Evolutionary conservation across 2,797 vertebrate species (phyloP).

Genomic region (Morus bassanus): DNA sequence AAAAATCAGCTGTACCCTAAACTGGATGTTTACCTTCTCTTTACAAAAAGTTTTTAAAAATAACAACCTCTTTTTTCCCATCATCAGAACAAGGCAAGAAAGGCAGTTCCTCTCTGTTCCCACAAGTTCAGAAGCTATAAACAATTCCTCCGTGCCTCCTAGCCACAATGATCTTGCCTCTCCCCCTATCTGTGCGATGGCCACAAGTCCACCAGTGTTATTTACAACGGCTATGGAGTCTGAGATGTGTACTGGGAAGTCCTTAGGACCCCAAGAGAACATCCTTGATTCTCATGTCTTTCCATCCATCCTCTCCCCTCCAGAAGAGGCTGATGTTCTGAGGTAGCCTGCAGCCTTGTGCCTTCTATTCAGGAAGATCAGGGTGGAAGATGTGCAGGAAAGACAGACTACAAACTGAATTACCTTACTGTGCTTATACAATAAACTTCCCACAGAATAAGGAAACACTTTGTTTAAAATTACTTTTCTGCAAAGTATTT

Average conservation of each 20-base stretch:
- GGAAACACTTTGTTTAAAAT: neutral
- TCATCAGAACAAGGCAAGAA: neutral
- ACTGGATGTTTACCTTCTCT: neutral
- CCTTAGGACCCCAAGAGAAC: neutral
- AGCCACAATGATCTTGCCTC: neutral
- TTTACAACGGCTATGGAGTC: neutral
- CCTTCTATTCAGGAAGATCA: neutral
- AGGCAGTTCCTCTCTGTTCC: neutral
- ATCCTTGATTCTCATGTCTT: neutral
- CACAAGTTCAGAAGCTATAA: neutral
- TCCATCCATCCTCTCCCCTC: neutral
- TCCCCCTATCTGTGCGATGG: neutral
- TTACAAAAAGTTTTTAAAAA: neutral
- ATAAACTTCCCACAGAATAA: neutral
- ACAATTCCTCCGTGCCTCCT: neutral
- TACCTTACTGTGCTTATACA: neutral
- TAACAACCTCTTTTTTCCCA: fast-evolving
- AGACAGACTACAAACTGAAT: neutral
- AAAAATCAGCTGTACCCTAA: neutral
- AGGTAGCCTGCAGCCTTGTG: neutral
- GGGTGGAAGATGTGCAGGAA: neutral
- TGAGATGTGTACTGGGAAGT: neutral
- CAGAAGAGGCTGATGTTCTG: neutral
- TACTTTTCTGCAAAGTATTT: neutral
- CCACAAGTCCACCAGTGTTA: neutral